Conservation (phyloP, 2,888 invertebrate species). For the Lithodes maja region DNA sequence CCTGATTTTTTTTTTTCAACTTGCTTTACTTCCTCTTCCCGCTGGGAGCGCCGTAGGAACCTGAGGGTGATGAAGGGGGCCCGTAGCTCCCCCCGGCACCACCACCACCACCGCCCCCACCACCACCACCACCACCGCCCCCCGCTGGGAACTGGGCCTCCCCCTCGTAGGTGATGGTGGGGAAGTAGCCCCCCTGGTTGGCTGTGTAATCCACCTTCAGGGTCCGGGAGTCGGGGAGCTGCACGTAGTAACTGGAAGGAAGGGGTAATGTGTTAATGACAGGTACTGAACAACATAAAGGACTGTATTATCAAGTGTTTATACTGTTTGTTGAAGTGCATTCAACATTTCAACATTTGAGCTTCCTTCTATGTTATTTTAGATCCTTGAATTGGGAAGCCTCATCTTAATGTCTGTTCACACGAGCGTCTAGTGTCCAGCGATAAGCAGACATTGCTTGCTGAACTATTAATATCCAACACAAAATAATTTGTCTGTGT, state of each 20-base stretch:
- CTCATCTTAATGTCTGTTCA: too few relatives aligned
- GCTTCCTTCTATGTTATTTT: too few relatives aligned
- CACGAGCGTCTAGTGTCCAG: background rate
- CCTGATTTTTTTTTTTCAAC: background rate
- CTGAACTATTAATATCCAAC: too few relatives aligned
- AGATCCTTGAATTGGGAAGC: too few relatives aligned
- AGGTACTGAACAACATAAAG: background rate
- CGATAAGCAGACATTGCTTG: background rate
- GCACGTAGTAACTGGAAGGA: conserved; percentile 40
- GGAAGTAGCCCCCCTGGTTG: conserved; percentile 44
- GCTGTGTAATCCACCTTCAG: conserved; percentile 36
- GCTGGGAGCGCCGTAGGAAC: background rate
- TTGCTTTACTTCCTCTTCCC: conserved; percentile 14
- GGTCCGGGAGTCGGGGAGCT: conserved; percentile 40
- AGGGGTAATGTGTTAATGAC: background rate
- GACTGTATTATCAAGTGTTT: background rate
- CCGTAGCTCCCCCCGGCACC: background rate
- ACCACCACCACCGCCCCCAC: background rate
- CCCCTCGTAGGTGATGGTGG: conserved; percentile 45
- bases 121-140: background rate
- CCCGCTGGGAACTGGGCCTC: conserved; percentile 43
- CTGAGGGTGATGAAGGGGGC: background rate
- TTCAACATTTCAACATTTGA: too few relatives aligned
- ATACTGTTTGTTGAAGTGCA: too few relatives aligned
- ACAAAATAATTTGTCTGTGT: too few relatives aligned